phyloP scores from a whole-genome alignment of 2,888 invertebrate species.

The Acheta domesticus region DNA sequence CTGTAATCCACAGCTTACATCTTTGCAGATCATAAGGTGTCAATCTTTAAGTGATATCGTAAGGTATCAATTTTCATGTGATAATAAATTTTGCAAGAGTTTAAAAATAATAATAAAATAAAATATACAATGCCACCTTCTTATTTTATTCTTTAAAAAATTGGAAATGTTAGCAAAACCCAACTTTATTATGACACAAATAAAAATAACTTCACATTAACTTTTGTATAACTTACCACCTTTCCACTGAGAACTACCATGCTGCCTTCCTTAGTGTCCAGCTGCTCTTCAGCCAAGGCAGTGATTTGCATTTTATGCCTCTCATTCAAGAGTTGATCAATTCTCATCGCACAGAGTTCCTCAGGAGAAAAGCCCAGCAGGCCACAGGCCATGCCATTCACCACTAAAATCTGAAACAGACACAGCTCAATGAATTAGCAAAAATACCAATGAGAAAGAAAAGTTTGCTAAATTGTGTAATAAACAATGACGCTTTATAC shows the following conservation, averaged over 20 bases:
- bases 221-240: slow-evolving; percentile 47
- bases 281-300: slow-evolving; percentile 34
- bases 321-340: slow-evolving; percentile 54
- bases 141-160: no score
- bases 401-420: slow-evolving; percentile 59
- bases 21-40: no score
- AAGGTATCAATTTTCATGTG: no score
- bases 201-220: no score
- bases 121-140: no score
- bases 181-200: no score
- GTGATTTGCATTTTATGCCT: slow-evolving; percentile 46
- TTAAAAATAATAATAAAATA: no score
- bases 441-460: not conserved
- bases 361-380: slow-evolving; percentile 56
- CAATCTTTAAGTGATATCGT: no score
- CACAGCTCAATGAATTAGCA: not conserved
- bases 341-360: slow-evolving; percentile 54
- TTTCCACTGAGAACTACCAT: slow-evolving; percentile 62
- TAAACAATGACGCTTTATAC: not conserved
- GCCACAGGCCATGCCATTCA: slow-evolving; percentile 64
- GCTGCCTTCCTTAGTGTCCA: slow-evolving; percentile 50
- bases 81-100: no score
- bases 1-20: no score
- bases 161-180: no score
- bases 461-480: not conserved